Conservation (phyloP, 2,888 invertebrate genomes). For the Schrankia costaestrigalis region DNA sequence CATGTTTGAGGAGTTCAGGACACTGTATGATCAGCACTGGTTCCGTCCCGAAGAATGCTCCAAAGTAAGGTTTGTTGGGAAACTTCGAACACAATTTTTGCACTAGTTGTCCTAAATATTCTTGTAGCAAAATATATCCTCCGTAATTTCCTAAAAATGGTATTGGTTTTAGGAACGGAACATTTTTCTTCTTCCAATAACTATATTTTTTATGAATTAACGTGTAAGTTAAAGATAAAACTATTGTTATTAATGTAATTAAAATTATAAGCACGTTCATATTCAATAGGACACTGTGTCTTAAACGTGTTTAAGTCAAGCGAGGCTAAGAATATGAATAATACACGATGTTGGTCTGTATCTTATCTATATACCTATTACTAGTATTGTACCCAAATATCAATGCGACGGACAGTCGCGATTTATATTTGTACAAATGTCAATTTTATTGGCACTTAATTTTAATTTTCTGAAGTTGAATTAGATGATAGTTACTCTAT, state of each 20-base stretch:
- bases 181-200: constrained; percentile 47
- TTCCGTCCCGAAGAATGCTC: constrained; percentile 53
- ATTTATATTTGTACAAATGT: too few species aligned
- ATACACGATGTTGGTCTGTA: background rate
- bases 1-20: constrained; percentile 44
- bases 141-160: constrained; percentile 49
- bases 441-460: too few species aligned
- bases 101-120: constrained; percentile 24
- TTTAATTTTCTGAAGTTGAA: too few species aligned
- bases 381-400: too few species aligned
- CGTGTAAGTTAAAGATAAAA: constrained; percentile 14
- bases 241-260: constrained; percentile 4
- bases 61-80: constrained; percentile 43
- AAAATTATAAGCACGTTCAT: constrained; percentile 19
- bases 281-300: too few species aligned
- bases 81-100: constrained; percentile 41
- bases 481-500: too few species aligned
- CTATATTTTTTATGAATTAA: constrained; percentile 22
- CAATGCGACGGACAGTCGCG: too few species aligned
- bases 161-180: constrained; percentile 37
- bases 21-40: constrained; percentile 47
- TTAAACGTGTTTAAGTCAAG: background rate
- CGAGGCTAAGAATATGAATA: background rate
- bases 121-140: constrained; percentile 36
- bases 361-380: too few species aligned